Conservation (phyloP, 2,797 vertebrate species). For the Bucorvus abyssinicus region DNA sequence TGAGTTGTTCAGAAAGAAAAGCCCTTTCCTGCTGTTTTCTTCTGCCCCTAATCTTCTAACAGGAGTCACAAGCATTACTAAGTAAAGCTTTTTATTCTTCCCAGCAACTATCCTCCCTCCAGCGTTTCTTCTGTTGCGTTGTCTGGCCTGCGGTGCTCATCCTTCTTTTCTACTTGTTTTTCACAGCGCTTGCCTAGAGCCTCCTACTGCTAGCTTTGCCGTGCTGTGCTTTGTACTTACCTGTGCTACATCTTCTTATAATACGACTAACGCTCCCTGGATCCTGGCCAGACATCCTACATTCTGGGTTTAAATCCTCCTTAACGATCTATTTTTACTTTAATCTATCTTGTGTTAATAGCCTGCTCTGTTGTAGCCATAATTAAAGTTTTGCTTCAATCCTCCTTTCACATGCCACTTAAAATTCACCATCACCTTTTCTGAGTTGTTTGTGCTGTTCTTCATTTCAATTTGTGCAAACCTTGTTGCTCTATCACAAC, state of each 20-base stretch:
- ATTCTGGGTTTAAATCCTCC: conserved; percentile 36
- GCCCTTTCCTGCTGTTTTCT: not conserved
- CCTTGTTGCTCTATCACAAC: not conserved
- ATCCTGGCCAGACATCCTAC: not conserved
- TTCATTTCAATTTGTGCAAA: not conserved
- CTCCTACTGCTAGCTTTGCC: not conserved
- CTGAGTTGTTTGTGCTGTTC: not conserved
- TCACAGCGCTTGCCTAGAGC: not conserved
- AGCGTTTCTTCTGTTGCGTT: conserved; percentile 17
- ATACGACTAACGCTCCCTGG: not conserved
- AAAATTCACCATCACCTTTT: not conserved
- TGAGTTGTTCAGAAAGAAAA: not conserved
- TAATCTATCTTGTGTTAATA: not conserved
- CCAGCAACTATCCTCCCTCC: not conserved
- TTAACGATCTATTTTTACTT: not conserved
- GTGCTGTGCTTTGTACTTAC: conserved; percentile 22
- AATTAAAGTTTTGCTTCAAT: conserved; percentile 38
- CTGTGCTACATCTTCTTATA: conserved; percentile 3
- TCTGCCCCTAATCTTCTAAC: not conserved
- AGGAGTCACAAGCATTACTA: not conserved
- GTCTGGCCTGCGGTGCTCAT: not conserved
- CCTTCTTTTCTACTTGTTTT: conserved; percentile 29
- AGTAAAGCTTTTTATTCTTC: conserved; percentile 32
- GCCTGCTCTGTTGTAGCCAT: not conserved
- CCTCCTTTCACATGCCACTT: not conserved